phyloP scores from a whole-genome alignment of 2,113 vertebrate species.

The Ursus arctos region DNA sequence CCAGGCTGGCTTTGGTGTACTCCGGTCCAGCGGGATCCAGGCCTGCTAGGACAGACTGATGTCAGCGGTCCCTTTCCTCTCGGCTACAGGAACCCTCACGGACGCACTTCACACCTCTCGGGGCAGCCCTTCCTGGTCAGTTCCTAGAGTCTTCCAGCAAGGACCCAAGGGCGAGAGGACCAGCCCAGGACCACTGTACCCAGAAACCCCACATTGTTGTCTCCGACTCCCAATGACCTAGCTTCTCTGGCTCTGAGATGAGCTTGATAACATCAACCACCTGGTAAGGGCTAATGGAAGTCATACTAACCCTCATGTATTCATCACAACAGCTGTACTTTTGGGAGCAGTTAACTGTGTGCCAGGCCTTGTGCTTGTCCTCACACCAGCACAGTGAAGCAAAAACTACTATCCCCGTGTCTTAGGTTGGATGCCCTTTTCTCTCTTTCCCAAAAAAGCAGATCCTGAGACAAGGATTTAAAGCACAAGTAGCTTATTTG shows the following conservation, averaged over 20 bases:
- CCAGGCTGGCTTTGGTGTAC: conserved; percentile 92
- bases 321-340: background rate
- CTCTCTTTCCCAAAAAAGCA: background rate
- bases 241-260: background rate
- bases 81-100: background rate
- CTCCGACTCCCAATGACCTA: background rate
- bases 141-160: background rate
- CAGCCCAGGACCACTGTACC: background rate
- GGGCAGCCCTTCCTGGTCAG: background rate
- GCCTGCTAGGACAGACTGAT: conserved; percentile 85
- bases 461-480: background rate
- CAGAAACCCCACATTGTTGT: background rate
- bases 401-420: background rate
- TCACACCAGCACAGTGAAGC: background rate
- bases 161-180: background rate
- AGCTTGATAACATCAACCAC: background rate
- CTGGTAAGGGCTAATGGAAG: background rate
- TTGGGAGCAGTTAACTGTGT: background rate
- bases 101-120: background rate
- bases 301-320: background rate
- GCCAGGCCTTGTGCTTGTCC: background rate
- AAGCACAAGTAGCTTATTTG: background rate
- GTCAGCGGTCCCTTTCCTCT: background rate
- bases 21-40: conserved; percentile 96
- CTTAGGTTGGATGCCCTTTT: background rate